Percentiles rank a stretch among this genome's conserved stretches.
Evolutionary conservation across 2,888 invertebrate species (phyloP).

Genomic region (Agonum fuliginosum): DNA sequence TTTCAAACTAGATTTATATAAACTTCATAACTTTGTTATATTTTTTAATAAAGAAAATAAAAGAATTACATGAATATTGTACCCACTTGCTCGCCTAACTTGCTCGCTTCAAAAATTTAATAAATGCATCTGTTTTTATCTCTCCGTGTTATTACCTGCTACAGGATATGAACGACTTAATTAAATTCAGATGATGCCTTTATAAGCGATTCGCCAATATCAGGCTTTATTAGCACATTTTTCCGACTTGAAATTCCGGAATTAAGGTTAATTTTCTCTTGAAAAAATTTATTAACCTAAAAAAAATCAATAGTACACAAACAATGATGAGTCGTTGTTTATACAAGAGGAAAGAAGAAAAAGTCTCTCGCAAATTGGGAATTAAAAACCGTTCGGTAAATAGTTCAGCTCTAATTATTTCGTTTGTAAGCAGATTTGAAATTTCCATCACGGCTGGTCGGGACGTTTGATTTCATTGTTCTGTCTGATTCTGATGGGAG

Average conservation of each 20-base stretch:
- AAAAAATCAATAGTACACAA: slow-evolving; percentile 14
- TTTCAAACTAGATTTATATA: too few species aligned
- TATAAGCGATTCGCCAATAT: neutral
- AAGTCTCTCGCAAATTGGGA: neutral
- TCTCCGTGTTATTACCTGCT: too few species aligned
- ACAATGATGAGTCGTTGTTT: slow-evolving; percentile 2
- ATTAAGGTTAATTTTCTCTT: slow-evolving; percentile 19
- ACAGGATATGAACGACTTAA: too few species aligned
- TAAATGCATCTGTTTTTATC: too few species aligned
- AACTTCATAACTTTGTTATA: too few species aligned
- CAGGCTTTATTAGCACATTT: neutral
- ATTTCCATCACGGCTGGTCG: neutral
- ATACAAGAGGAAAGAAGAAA: neutral
- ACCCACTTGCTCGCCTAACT: too few species aligned
- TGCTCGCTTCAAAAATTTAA: too few species aligned
- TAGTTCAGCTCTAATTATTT: slow-evolving; percentile 1
- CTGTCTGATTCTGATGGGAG: slow-evolving; percentile 1
- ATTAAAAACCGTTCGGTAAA: slow-evolving; percentile 33
- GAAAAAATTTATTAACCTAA: neutral
- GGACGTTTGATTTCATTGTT: neutral
- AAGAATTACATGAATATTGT: too few species aligned
- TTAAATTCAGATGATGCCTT: neutral
- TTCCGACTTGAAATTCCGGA: neutral
- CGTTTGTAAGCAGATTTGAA: slow-evolving; percentile 25
- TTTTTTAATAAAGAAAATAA: too few species aligned